A percentile compares a stretch with the other conserved stretches of the same genome.
Conservation (phyloP, 2,797 vertebrate genomes). For the Carduelis carduelis region DNA sequence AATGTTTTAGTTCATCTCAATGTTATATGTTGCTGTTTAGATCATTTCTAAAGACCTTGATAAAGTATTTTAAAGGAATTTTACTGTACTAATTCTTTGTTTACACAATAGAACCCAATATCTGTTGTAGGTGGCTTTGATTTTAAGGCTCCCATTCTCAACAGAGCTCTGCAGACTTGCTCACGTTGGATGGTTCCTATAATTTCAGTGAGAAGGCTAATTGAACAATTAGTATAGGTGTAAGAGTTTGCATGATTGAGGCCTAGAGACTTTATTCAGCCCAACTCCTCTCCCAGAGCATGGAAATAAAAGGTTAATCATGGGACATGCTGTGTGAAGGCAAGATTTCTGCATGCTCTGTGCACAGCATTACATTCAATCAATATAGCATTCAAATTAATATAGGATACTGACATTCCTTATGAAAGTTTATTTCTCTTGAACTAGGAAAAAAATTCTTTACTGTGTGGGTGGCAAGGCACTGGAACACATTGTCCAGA, state of each 20-base stretch:
- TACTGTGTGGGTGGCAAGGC: background rate
- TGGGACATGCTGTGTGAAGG: background rate
- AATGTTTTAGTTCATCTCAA: background rate
- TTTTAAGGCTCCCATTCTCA: background rate
- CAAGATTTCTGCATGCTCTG: background rate
- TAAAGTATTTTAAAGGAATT: background rate
- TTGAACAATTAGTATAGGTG: background rate
- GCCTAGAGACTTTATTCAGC: background rate
- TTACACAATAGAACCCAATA: background rate
- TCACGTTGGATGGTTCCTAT: background rate
- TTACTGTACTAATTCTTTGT: background rate
- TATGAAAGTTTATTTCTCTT: background rate
- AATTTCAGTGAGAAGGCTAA: background rate
- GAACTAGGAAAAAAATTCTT: background rate
- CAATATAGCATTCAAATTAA: background rate
- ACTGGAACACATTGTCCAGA: background rate
- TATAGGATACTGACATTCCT: background rate
- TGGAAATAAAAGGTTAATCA: background rate
- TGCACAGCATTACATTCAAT: background rate
- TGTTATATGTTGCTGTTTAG: background rate
- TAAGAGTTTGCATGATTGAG: background rate
- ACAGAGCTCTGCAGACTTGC: background rate
- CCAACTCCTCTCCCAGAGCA: background rate
- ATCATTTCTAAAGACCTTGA: background rate
- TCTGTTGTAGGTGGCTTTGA: background rate